These are phyloP conservation scores for Ictidomys tridecemlineatus DNA, from an alignment of 2,113 vertebrate genomes.

Conservation along the genomic window DNA sequence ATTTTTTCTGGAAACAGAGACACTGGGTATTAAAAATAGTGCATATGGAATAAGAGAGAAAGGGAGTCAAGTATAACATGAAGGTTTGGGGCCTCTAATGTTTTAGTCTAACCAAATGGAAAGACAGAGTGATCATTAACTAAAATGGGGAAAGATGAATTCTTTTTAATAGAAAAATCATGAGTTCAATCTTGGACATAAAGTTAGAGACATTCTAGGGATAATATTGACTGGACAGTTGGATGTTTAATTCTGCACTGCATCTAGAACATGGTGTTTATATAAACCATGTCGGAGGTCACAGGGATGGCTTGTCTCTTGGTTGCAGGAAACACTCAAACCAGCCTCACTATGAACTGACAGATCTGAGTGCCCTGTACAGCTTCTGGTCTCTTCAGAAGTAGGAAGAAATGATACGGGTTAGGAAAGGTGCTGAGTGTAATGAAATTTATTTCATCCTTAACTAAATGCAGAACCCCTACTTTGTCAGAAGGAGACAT, in stretches of 20 bases:
- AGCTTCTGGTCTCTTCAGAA: neutral
- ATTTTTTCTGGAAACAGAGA: neutral
- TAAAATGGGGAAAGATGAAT: neutral
- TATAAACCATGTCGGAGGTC: neutral
- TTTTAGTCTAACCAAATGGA: neutral
- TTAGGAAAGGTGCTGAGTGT: neutral
- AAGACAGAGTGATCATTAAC: neutral
- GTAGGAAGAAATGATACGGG: neutral
- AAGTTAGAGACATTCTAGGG: neutral
- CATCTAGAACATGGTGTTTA: neutral
- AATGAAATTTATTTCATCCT: neutral
- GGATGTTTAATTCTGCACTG: neutral
- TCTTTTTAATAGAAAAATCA: neutral
- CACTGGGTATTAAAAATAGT: neutral
- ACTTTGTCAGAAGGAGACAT: neutral
- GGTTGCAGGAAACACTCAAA: neutral
- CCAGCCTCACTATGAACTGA: neutral
- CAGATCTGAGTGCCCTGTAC: neutral
- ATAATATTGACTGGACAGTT: neutral
- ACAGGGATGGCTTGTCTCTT: neutral
- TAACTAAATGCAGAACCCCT: neutral
- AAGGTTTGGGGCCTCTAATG: neutral
- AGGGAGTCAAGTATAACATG: neutral
- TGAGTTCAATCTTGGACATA: neutral
- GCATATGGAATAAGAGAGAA: neutral